Conservation (phyloP, 2,888 invertebrate genomes). For the Cataglyphis cursor region DNA sequence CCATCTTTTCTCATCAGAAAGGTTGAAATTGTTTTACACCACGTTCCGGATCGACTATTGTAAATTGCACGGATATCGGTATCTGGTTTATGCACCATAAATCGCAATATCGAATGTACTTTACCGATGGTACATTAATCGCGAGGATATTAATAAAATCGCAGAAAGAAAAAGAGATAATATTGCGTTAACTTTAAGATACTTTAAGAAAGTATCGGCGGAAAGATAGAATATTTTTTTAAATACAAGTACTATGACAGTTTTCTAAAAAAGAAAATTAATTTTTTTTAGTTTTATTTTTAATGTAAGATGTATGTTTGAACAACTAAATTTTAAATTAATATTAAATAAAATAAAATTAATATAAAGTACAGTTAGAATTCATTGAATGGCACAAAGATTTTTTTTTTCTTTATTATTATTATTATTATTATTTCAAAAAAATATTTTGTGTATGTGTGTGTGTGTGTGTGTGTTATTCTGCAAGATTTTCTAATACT, state of each 20-base stretch:
- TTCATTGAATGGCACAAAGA: neutral
- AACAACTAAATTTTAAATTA: neutral
- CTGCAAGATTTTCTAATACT: neutral
- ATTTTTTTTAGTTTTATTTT: neutral
- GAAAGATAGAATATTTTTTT: neutral
- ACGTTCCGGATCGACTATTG: conserved; percentile 37
- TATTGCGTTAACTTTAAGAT: neutral
- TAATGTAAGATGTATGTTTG: no score
- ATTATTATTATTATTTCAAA: neutral
- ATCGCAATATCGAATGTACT: conserved; percentile 26
- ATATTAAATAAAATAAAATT: no score
- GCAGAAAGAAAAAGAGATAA: neutral
- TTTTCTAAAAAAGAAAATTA: neutral
- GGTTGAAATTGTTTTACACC: conserved; percentile 27
- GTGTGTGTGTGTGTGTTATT: neutral
- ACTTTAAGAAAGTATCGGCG: neutral
- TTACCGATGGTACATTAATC: conserved; percentile 7
- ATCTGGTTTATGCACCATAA: conserved; percentile 41
- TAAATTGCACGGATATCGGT: conserved; percentile 39
- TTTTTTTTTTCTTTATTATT: neutral
- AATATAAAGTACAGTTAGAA: neutral
- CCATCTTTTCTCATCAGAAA: conserved; percentile 9
- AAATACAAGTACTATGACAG: neutral
- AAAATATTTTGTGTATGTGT: neutral
- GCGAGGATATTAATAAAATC: neutral